Conservation (phyloP, 2,797 vertebrate species). For the Moxostoma hubbsi region DNA sequence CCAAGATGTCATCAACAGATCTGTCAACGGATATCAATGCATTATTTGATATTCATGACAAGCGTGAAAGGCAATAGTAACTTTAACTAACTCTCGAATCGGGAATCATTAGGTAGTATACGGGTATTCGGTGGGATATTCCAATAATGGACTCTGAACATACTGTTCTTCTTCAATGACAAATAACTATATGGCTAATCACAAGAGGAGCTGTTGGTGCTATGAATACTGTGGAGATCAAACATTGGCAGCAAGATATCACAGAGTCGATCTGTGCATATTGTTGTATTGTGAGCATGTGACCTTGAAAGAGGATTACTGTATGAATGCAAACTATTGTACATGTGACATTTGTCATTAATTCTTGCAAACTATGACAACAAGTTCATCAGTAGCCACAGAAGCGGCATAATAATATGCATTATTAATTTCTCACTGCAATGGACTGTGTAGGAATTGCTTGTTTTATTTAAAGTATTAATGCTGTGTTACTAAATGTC, state of each 20-base stretch:
- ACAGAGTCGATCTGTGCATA: background rate
- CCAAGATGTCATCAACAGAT: slow-evolving; percentile 1
- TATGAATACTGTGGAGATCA: slow-evolving; percentile 8
- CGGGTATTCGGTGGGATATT: slow-evolving; percentile 9
- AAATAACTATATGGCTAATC: background rate
- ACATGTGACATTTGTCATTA: background rate
- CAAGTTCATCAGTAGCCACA: background rate
- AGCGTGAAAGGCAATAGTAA: slow-evolving; percentile 34
- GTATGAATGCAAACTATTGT: background rate
- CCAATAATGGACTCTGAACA: slow-evolving; percentile 9
- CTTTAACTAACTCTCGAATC: background rate
- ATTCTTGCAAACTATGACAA: background rate
- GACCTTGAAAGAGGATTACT: background rate
- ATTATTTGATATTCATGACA: background rate
- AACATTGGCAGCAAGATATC: slow-evolving; percentile 3
- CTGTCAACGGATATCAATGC: background rate
- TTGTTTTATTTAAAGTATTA: slow-evolving; percentile 13
- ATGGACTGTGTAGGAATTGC: background rate
- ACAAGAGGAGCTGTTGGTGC: slow-evolving; percentile 6
- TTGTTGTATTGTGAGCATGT: background rate
- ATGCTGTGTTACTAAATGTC: background rate
- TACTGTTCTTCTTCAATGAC: background rate
- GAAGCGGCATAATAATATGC: slow-evolving; percentile 1
- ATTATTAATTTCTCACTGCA: background rate
- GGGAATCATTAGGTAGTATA: slow-evolving; percentile 14